Base-by-base conservation (phyloP, 1,140 invertebrate genomes). In the Rhyzopertha dominica region DNA sequence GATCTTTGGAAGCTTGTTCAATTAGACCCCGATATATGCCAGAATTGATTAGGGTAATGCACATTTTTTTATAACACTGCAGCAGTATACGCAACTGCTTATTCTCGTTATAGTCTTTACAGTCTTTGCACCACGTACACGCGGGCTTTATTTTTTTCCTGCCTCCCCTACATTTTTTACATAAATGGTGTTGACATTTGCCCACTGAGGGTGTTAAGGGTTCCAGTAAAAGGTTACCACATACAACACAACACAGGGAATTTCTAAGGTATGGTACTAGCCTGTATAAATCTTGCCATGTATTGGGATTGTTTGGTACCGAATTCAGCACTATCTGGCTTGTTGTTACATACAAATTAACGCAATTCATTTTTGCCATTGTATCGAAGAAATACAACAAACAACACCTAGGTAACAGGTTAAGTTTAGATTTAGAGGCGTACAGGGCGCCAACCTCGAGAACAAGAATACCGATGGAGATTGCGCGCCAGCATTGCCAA, bases 101-200 rank as follows among this genome's bases (percentile, higher is more conserved):
- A 69, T 93, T 92, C 66, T 92, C 88, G 14, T 78, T 71, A 66
- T 92, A 94, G 51, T 82, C 81, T 10, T 79, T 77, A 59, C 87
- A 87, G 59, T 90, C 84, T 66, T 85, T 85, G 67, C 90, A 95
- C 79, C 83, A 87, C 44, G 78, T 76, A 62, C 90, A 94, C 1
- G 80, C 79, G 1, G 89, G 87, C 61, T 86, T 87, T 13, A 92
- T 70, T 62, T 84, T 83, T 68, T 92, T 91, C 51, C 82, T 80
- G 2, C 87, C 87, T 31, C 88, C 87, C 57, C 84, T 76, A 65
- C 91, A 94, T 45, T 69, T 69, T 62, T 69, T 73, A 62, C 90
- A 95, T 12, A 94, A 85, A 70, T 90, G 83, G 71, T 94, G 90
- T 67, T 89, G 85, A 71, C 90, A 94, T 42, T 79, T 79, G n/a